A percentile compares a stretch with the other conserved stretches of the same genome.
Evolutionary conservation across 2,888 invertebrate species (phyloP).

Genomic region (Aphrophora alni): DNA sequence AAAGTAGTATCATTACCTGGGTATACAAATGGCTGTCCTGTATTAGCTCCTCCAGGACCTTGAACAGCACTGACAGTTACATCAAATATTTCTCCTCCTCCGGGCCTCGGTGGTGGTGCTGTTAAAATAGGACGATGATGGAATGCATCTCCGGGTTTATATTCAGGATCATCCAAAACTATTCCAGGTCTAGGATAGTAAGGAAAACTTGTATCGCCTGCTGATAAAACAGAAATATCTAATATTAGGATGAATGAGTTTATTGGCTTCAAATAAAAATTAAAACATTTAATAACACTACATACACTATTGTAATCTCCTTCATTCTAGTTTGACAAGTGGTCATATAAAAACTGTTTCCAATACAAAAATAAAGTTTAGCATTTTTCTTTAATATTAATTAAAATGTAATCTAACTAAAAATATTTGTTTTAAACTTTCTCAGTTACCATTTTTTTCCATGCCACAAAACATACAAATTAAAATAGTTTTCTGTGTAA

Average conservation of each 20-base stretch:
- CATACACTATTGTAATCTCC: no score
- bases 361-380: no score
- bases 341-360: no score
- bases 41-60: slow-evolving; percentile 63
- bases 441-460: no score
- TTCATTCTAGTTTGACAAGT: no score
- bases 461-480: no score
- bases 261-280: background rate
- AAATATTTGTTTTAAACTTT: no score
- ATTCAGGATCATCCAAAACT: slow-evolving; percentile 83
- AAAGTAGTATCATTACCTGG: slow-evolving; percentile 62
- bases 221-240: background rate
- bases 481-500: no score
- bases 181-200: slow-evolving; percentile 85
- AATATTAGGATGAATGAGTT: background rate
- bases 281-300: background rate
- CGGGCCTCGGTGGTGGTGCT: slow-evolving; percentile 53
- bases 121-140: slow-evolving; percentile 53
- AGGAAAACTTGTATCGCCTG: slow-evolving; percentile 31
- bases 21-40: slow-evolving; percentile 62
- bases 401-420: no score
- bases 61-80: slow-evolving; percentile 89
- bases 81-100: slow-evolving; percentile 83
- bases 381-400: no score
- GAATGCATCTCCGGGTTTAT: slow-evolving; percentile 68